Conservation (phyloP, 2,888 invertebrate species). For the Perdita meconis region DNA sequence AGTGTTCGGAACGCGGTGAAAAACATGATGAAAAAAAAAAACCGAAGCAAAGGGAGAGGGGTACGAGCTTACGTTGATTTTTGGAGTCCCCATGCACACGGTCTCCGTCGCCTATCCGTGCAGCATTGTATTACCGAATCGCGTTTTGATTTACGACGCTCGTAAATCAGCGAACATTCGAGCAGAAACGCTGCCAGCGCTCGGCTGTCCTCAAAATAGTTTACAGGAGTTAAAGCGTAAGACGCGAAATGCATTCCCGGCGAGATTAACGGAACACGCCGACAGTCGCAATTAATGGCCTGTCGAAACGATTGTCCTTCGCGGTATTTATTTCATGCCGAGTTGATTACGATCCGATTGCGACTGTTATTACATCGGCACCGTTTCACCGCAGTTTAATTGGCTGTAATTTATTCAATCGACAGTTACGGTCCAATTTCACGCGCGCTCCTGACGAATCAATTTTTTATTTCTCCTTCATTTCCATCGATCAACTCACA, state of each 20-base stretch:
- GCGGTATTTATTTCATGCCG: slow-evolving; percentile 34
- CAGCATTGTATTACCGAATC: slow-evolving; percentile 73
- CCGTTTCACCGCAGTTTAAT: slow-evolving; percentile 7
- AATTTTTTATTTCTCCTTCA: no score
- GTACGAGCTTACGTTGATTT: slow-evolving; percentile 45
- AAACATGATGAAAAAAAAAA: background rate
- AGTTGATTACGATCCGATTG: slow-evolving; percentile 19
- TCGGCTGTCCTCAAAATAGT: slow-evolving; percentile 77
- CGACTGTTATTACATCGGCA: slow-evolving; percentile 3
- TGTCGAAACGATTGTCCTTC: slow-evolving; percentile 53
- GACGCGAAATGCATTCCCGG: slow-evolving; percentile 64
- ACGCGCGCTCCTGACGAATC: background rate
- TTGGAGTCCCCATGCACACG: slow-evolving; percentile 39
- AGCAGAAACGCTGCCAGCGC: slow-evolving; percentile 74
- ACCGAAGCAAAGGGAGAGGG: background rate
- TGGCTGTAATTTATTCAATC: background rate
- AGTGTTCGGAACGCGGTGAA: background rate
- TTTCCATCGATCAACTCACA: no score
- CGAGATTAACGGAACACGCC: slow-evolving; percentile 71
- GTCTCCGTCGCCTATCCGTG: slow-evolving; percentile 10
- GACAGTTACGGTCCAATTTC: background rate
- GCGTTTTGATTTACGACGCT: slow-evolving; percentile 76
- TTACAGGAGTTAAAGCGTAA: slow-evolving; percentile 72
- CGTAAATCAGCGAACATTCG: slow-evolving; percentile 75
- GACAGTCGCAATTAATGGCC: slow-evolving; percentile 67